Evolutionary conservation across 2,888 invertebrate genomes (phyloP).

Genomic region (Agrypnus murinus): DNA sequence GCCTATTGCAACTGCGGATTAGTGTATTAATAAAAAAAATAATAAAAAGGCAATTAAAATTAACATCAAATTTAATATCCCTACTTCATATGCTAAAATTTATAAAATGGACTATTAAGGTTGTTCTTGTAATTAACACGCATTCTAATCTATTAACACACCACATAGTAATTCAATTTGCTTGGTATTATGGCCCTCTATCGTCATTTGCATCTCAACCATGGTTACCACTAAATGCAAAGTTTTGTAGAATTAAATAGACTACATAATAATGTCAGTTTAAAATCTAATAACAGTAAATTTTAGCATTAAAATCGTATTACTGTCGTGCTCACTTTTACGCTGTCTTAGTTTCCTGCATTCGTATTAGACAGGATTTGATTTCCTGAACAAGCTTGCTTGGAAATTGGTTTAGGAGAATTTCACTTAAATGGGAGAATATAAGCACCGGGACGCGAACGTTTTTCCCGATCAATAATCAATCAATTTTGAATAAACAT

Average conservation of each 20-base stretch:
- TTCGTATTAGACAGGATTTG: conserved; percentile 37
- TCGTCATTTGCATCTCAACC: background rate
- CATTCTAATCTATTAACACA: too few relatives aligned
- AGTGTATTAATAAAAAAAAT: too few relatives aligned
- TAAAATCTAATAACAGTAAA: conserved; percentile 1
- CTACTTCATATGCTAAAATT: too few relatives aligned
- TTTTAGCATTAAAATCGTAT: conserved; percentile 23
- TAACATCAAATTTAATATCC: too few relatives aligned
- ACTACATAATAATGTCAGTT: conserved; percentile 2
- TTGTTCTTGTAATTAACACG: too few relatives aligned
- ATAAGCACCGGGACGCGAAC: background rate
- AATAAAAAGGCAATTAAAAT: too few relatives aligned
- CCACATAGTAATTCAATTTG: background rate
- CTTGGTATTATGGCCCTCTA: too few relatives aligned
- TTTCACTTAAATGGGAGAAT: conserved; percentile 9
- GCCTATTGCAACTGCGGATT: too few relatives aligned
- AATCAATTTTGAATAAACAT: too few relatives aligned
- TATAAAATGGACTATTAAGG: too few relatives aligned
- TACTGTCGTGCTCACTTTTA: conserved; percentile 31
- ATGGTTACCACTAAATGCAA: background rate
- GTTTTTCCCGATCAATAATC: conserved; percentile 7
- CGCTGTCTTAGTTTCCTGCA: conserved; percentile 30
- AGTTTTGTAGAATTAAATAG: background rate
- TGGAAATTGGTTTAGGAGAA: conserved; percentile 31
- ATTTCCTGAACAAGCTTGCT: conserved; percentile 29